phyloP scores from a whole-genome alignment of 2,113 vertebrate genomes.

The Serranochromis macrocephalus region DNA sequence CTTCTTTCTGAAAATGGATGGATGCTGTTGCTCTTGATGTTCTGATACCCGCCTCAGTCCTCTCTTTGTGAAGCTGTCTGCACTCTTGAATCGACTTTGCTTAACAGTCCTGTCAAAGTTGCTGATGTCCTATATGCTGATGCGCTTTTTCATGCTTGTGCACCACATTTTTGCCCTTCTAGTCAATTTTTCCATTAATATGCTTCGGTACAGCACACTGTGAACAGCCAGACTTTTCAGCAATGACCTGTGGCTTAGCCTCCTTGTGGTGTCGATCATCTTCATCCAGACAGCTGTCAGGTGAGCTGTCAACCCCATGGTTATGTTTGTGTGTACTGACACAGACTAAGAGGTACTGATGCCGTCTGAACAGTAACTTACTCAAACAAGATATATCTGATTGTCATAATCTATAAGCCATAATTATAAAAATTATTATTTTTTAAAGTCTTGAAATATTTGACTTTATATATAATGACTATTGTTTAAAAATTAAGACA shows the following conservation, averaged over 20 bases:
- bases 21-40: not conserved
- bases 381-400: not conserved
- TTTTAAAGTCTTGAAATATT: not conserved
- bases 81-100: not conserved
- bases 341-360: not conserved
- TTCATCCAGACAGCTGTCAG: not conserved
- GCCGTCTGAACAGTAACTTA: not conserved
- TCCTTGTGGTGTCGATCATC: not conserved
- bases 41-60: not conserved
- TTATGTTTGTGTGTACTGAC: not conserved
- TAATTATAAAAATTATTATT: fast-evolving
- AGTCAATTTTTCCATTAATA: not conserved
- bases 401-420: not conserved
- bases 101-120: not conserved
- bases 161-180: not conserved
- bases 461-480: not conserved
- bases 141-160: not conserved
- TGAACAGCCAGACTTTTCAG: not conserved
- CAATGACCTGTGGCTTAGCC: not conserved
- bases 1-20: not conserved
- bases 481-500: not conserved
- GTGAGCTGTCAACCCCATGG: not conserved
- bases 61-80: fast-evolving
- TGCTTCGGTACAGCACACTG: not conserved
- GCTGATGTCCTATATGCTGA: not conserved